Conservation (phyloP, 2,888 invertebrate genomes). For the Drosophila lutescens region DNA sequence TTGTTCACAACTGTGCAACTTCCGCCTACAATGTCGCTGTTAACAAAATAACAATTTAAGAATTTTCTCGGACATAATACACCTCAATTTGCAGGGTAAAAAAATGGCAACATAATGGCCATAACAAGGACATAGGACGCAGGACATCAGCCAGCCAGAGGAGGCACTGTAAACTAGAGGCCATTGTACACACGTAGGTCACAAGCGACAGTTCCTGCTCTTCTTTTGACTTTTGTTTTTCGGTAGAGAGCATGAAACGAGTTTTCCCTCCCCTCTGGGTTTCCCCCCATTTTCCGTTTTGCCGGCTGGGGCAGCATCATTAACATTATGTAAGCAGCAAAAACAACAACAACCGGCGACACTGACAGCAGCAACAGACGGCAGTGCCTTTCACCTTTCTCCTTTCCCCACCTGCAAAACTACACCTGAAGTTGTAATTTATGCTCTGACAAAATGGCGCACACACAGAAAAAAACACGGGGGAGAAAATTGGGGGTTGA, state of each 20-base stretch:
- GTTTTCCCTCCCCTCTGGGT: conserved; percentile 27
- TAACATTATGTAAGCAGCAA: conserved; percentile 75
- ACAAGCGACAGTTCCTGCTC: conserved; percentile 29
- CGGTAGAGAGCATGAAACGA: conserved; percentile 67
- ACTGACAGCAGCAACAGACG: conserved; percentile 61
- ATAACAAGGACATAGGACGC: conserved; percentile 40
- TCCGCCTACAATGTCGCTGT: background rate
- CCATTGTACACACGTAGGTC: conserved; percentile 41
- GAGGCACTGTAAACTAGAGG: conserved; percentile 52
- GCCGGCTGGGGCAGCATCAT: conserved; percentile 65
- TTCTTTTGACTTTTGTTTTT: conserved; percentile 64
- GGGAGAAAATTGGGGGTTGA: conserved; percentile 15
- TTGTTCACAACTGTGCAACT: too few relatives aligned
- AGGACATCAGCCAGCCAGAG: conserved; percentile 52
- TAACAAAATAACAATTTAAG: background rate
- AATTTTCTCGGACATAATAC: background rate
- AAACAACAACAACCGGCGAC: conserved; percentile 57
- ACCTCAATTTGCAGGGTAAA: conserved; percentile 7
- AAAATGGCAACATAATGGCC: conserved; percentile 6
- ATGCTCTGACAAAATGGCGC: conserved; percentile 68
- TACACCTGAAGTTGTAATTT: conserved; percentile 74
- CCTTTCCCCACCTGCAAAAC: conserved; percentile 14
- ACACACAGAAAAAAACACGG: conserved; percentile 41
- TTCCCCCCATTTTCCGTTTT: conserved; percentile 15
- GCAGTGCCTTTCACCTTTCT: conserved; percentile 37